Percentiles rank a stretch among this genome's conserved stretches.
Evolutionary conservation across 2,888 invertebrate species (phyloP).

Genomic region (Eilema sororculum): DNA sequence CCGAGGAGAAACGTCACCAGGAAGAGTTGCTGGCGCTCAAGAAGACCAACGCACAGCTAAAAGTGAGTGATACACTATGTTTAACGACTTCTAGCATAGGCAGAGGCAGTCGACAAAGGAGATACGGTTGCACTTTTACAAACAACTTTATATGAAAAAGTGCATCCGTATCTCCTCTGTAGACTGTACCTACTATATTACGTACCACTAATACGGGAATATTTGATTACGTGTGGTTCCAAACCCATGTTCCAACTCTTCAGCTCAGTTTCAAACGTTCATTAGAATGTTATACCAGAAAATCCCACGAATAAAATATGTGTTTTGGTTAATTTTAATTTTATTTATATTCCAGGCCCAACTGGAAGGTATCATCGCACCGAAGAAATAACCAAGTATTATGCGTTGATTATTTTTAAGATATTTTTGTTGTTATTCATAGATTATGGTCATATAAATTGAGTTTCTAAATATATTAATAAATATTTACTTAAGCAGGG

Average conservation of each 20-base stretch:
- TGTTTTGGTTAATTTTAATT: background rate
- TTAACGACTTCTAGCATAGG: background rate
- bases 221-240: no score
- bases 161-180: no score
- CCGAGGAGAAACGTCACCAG: constrained; percentile 96
- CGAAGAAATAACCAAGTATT: constrained; percentile 91
- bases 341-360: constrained; percentile 89
- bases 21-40: constrained; percentile 97
- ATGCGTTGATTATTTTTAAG: constrained; percentile 51
- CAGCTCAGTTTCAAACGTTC: no score
- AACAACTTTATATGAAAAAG: no score
- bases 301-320: no score
- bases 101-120: no score
- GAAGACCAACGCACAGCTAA: constrained; percentile 97
- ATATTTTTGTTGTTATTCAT: constrained; percentile 44
- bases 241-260: no score
- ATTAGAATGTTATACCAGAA: no score
- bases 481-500: constrained; percentile 29
- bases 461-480: constrained; percentile 44
- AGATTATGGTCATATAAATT: constrained; percentile 44
- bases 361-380: constrained; percentile 97
- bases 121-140: no score
- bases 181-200: no score
- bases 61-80: constrained; percentile 77
- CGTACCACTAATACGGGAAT: no score